Conservation (phyloP, 2,113 vertebrate genomes). For the Bufo gargarizans region DNA sequence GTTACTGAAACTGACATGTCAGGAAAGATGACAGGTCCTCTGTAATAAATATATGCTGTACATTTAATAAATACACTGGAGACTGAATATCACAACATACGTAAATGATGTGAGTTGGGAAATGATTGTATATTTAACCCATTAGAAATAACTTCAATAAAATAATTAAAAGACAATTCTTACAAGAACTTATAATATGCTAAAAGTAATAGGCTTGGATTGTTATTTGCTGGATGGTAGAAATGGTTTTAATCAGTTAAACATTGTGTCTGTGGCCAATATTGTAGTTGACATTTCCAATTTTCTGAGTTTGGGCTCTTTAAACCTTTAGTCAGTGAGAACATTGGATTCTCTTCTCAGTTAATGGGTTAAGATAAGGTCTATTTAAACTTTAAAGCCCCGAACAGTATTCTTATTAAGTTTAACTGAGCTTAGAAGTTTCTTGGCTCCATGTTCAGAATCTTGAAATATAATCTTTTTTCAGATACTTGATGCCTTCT, state of each 20-base stretch:
- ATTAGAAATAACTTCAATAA: background rate
- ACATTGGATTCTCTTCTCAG: constrained; percentile 55
- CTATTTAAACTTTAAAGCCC: constrained; percentile 59
- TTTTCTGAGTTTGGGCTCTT: constrained; percentile 52
- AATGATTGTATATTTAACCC: background rate
- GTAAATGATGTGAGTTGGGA: background rate
- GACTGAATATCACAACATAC: background rate
- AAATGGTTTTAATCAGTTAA: constrained; percentile 51
- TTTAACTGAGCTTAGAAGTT: constrained; percentile 55
- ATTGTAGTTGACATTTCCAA: constrained; percentile 56
- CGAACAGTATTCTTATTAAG: constrained; percentile 54
- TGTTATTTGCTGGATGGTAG: constrained; percentile 35
- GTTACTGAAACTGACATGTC: no score
- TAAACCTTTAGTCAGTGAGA: constrained; percentile 56
- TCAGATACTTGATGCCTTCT: constrained; percentile 41
- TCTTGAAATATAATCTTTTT: constrained; percentile 52
- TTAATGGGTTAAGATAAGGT: constrained; percentile 59
- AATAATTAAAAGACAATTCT: constrained; percentile 36
- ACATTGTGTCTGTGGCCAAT: constrained; percentile 25
- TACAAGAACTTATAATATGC: background rate
- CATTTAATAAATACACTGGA: background rate
- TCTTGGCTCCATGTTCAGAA: constrained; percentile 49
- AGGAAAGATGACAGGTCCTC: no score
- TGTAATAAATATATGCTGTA: background rate
- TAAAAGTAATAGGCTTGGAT: constrained; percentile 2